Conservation (phyloP, 2,797 vertebrate species). For the Varecia variegata region DNA sequence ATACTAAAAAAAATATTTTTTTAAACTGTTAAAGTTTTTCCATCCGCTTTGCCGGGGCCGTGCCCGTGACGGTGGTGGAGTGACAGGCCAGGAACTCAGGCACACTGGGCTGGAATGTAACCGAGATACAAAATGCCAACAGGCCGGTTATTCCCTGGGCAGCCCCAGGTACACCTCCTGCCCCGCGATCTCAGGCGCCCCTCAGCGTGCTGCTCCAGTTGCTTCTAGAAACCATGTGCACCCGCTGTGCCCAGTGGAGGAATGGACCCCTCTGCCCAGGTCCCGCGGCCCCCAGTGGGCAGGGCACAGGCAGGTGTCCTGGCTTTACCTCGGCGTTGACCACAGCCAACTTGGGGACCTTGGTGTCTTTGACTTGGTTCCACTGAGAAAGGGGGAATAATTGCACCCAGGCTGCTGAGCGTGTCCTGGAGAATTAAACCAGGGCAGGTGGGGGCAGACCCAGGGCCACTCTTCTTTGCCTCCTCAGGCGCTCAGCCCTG, state of each 20-base stretch:
- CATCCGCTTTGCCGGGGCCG: too few species aligned
- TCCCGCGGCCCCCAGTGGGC: fast-evolving
- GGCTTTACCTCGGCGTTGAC: background rate
- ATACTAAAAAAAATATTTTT: too few species aligned
- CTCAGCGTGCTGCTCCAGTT: background rate
- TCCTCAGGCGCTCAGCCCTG: too few species aligned
- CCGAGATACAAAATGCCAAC: background rate
- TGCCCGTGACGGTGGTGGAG: background rate
- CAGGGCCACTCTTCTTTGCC: background rate
- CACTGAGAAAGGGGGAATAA: background rate
- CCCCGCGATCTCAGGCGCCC: fast-evolving
- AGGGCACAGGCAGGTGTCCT: background rate
- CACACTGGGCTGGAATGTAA: background rate
- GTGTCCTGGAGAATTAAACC: background rate
- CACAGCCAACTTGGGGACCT: too few species aligned
- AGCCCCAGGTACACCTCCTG: background rate
- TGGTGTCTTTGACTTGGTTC: background rate
- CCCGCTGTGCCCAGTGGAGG: background rate
- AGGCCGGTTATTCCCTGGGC: background rate
- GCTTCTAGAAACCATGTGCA: fast-evolving
- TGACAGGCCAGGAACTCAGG: background rate
- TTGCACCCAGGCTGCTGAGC: background rate
- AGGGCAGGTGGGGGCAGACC: too few species aligned
- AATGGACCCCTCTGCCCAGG: background rate
- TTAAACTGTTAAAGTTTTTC: too few species aligned